Base-by-base conservation (phyloP, 2,797 vertebrate genomes). In the Caiman crocodilus region DNA sequence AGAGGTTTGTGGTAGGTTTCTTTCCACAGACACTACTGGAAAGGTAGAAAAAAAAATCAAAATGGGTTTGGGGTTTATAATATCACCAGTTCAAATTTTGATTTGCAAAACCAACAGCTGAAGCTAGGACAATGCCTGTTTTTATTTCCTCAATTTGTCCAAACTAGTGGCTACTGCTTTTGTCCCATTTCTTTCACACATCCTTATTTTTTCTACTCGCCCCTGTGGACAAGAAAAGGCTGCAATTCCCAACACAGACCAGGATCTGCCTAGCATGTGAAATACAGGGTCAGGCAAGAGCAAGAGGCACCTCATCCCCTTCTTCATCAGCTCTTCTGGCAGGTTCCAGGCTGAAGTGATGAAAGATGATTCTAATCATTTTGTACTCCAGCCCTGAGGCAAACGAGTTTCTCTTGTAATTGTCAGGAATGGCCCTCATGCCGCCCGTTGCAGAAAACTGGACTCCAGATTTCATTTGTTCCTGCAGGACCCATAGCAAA, bases 381-480 rank as follows among this genome's bases (percentile, higher is more conserved):
- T 60, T 42, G 2, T 17, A 42, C 17, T 61, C 17, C 89, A 94
- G 82, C 84, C 92, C 77, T 25, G 61, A 84, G 85, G 78, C 82
- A 67, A 81, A 59, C 78, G 79, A 13, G 60, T 75, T 65, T n/a
- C 64, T 83, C 59, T 76, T n/a, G 35, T 91, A 69, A 89, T 79
- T 94, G 91, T 73, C 65, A 28, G 42, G 76, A 74, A 76, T 1
- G 2, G 67, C 32, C 88, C 79, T 89, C 79, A 58, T 1, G 1
- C n/a, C 79, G 35, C 58, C 69, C 25, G 30, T 92, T 86, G 76
- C 69, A 58, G 86, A 86, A 55, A 75, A 57, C 12, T 50, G 35
- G 83, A 59, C 3, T 4, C 82, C 78, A 87, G 60, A 35, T 91
- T 94, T 90, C 17, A 16, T 93, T 94, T 90, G 55, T 26, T 94